Evolutionary conservation across 1,140 invertebrate genomes (phyloP), one percentile per base, ranked within the genome.

Genomic region (Neodiprion lecontei): DNA sequence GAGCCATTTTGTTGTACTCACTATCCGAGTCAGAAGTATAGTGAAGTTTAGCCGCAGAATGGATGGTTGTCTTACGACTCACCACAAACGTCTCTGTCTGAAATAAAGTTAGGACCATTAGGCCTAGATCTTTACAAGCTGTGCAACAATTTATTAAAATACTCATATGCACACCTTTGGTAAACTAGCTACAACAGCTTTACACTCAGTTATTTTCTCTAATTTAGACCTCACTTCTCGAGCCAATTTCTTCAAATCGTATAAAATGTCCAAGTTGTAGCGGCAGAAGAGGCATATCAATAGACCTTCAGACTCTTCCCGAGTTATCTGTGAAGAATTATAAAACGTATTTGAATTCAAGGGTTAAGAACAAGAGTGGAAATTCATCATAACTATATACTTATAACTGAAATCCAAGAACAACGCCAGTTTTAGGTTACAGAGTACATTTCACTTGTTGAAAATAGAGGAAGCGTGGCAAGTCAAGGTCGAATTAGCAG

Each of bases 211-310:
- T 3, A 78, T 67, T 23, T 74, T 72, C 12, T 80, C 78, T 1
- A 81, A 72, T 76, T 82, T 83, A 23, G 48, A 66, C 23, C 72
- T 17, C 68, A 78, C 76, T 75, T 83, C 73, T 48, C 82, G 70
- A 48, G 79, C 84, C 28, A 88, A 48, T 48, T 70, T 74, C 68
- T 81, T 85, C 17, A 89, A 76, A 78, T 89, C 88, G 28, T 76
- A 79, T 9, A 88, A 74, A 9, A 88, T 78, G 71, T 88, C 88
- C 65, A 88, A 76, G 66, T 79, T 85, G 69, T 89, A 89, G 65
- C 87, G 85, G 71, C 88, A 88, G 7, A 75, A 72, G 40, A 88
- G 72, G 69, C 88, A 89, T 73, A 89, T 80, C 23, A 82, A 78
- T 12, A 76, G 69, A 7, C 72, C 76, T 21, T 72, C 53, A 4